These are phyloP conservation scores for Eulemur rufifrons DNA, from an alignment of 2,113 vertebrate species.

Conservation along the genomic window DNA sequence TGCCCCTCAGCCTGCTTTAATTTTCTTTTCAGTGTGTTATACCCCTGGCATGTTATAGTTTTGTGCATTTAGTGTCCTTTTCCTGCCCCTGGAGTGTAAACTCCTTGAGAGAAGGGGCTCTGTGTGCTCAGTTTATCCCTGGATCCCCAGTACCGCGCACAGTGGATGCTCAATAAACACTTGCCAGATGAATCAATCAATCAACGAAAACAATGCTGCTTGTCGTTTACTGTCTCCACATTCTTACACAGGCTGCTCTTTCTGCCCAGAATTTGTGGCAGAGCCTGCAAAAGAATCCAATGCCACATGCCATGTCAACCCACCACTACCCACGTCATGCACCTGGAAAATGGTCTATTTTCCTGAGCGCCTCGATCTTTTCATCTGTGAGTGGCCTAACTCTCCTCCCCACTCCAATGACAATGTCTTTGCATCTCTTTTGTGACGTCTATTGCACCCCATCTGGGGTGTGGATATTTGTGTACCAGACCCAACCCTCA, in stretches of 20 bases:
- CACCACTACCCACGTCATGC: background rate
- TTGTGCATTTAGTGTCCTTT: background rate
- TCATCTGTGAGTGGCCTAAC: background rate
- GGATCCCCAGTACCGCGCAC: background rate
- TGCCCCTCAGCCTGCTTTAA: background rate
- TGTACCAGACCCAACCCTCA: background rate
- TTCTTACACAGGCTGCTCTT: background rate
- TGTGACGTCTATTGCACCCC: background rate
- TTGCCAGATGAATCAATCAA: background rate
- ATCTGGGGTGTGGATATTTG: background rate
- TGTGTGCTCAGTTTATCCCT: background rate
- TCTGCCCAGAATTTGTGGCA: background rate
- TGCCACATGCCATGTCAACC: background rate
- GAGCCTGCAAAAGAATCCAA: background rate
- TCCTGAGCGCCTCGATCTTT: background rate
- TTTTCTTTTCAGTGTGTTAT: background rate
- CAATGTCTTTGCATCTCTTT: background rate
- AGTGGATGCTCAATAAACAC: background rate
- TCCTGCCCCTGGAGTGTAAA: background rate
- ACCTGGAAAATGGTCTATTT: rapidly evolving
- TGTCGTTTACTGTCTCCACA: too few relatives aligned
- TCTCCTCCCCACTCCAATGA: background rate
- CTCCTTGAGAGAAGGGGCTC: background rate
- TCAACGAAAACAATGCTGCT: background rate
- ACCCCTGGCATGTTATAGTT: too few relatives aligned